Evolutionary conservation across 1,140 invertebrate species (phyloP).

Genomic region (Babylonia areolata): DNA sequence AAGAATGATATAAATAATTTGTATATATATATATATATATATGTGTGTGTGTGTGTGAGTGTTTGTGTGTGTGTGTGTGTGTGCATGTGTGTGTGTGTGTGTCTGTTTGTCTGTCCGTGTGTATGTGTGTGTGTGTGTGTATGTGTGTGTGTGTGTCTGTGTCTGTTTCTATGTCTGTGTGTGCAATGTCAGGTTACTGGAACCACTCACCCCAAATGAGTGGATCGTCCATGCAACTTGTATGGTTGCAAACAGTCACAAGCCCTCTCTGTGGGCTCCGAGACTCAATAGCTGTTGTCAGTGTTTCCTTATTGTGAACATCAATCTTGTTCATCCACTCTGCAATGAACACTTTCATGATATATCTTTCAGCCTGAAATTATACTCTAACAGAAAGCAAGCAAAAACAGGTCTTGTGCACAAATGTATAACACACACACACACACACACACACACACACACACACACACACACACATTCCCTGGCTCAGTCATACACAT

Average conservation of each 20-base stretch:
- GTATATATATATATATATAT: not conserved
- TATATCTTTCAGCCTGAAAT: not conserved
- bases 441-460: not conserved
- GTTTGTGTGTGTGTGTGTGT: constrained; percentile 3
- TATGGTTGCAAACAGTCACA: constrained; percentile 95
- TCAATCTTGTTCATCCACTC: constrained; percentile 89
- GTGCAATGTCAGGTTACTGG: no score
- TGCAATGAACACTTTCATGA: constrained; percentile 69
- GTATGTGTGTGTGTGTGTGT: no score
- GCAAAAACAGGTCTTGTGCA: not conserved
- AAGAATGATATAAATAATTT: no score
- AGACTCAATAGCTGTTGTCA: constrained; percentile 82
- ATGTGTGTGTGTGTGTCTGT: no score
- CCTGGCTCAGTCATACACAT: no score
- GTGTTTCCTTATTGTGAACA: constrained; percentile 87
- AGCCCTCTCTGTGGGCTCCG: constrained; percentile 87
- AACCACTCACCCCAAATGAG: constrained; percentile 95
- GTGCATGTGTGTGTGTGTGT: not conserved
- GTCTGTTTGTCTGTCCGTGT: no score
- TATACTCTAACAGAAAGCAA: no score
- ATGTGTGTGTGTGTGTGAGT: not conserved
- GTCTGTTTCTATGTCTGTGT: no score
- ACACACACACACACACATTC: no score
- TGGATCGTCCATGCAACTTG: constrained; percentile 97
- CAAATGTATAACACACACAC: not conserved